Evolutionary conservation across 2,888 invertebrate genomes (phyloP), one percentile per base, ranked within the genome.

Genomic region (Anodontia alba): DNA sequence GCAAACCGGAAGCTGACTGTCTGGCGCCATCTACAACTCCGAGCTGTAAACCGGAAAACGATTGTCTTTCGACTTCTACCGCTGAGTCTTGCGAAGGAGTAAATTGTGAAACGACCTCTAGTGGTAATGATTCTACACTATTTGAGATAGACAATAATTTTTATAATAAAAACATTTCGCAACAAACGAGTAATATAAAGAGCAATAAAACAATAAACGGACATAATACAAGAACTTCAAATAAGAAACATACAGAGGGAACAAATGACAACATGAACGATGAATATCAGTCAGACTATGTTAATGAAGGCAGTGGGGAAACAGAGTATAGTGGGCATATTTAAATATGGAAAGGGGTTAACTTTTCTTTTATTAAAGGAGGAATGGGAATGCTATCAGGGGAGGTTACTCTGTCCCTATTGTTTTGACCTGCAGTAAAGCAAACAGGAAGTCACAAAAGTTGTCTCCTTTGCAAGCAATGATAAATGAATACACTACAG

Each of bases 1-100:
- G 90, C 77, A 83, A 81, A 76, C 86, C 84, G 31, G 87, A 87
- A 75, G n/a, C 23, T 0, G 80, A 66, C 0, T 85, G 85, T 68
- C 10, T 8, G 2, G 15, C 49, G 38, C 26, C 26, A 8, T 54
- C 54, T 54, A 54, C 10, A 20, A 20, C 20, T 20, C 26, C 10
- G 2, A 23, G 5, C 7, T 54, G 54, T 26, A 2, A 23, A 26
- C 26, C 23, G 26, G 54, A 26, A 54, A 26, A 23, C 2, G 54
- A 54, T 26, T 54, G 54, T 54, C 7, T 26, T 5, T 7, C 7
- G 7, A 54, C 23, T 5, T 23, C 54, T 54, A 54, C 54, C 26
- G 15, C 7, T 2, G 2, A 23, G 5, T 26, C 26, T 23, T 54
- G 54, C 15, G 1, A 8, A 23, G 54, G 15, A 26, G 26, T 54